Evolutionary conservation across 2,888 invertebrate genomes (phyloP).

Genomic region (Psococerastis gibbosa): DNA sequence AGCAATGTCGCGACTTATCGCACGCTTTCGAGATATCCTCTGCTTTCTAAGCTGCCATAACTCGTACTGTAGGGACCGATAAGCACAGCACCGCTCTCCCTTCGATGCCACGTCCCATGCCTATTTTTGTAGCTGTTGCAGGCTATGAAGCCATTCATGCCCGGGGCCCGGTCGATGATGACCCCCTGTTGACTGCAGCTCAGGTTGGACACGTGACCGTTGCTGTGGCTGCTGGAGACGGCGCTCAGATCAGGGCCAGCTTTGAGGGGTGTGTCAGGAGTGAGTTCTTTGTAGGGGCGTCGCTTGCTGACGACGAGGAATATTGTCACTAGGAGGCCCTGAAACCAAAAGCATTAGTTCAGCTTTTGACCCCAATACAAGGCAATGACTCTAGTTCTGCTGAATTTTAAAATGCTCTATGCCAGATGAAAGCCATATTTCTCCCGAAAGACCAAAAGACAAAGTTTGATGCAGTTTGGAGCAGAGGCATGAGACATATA

Average conservation of each 20-base stretch:
- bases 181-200: slow-evolving; percentile 33
- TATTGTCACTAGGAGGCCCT: slow-evolving; percentile 22
- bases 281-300: slow-evolving; percentile 26
- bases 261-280: slow-evolving; percentile 32
- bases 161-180: slow-evolving; percentile 48
- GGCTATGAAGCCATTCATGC: slow-evolving; percentile 53
- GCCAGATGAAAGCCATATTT: too few relatives aligned
- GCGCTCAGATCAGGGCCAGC: slow-evolving; percentile 31
- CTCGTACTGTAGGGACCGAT: slow-evolving; percentile 33
- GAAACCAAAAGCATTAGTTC: background rate
- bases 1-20: too few relatives aligned
- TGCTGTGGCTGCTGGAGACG: slow-evolving; percentile 25
- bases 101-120: slow-evolving; percentile 28
- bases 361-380: too few relatives aligned
- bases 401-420: too few relatives aligned
- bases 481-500: too few relatives aligned
- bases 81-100: slow-evolving; percentile 20
- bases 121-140: slow-evolving; percentile 59
- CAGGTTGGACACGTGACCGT: slow-evolving; percentile 9
- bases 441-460: too few relatives aligned
- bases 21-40: slow-evolving; percentile 23
- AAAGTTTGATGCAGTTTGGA: too few relatives aligned
- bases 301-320: slow-evolving; percentile 28
- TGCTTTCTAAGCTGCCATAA: slow-evolving; percentile 31
- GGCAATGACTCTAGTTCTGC: too few relatives aligned